Conservation (phyloP, 2,113 vertebrate genomes). For the Hypanus sabinus region DNA sequence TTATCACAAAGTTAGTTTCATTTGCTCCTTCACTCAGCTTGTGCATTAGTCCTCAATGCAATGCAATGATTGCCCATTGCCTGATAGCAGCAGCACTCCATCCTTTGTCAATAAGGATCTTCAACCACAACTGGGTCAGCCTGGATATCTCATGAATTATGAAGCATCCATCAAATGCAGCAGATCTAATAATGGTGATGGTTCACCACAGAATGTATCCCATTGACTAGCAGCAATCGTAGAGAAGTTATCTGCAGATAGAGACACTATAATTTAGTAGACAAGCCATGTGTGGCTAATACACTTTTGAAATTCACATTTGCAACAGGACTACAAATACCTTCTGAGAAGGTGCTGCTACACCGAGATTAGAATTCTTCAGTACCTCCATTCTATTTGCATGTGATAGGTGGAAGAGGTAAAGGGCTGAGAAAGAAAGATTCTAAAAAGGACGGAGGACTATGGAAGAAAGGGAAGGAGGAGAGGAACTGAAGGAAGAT, state of each 20-base stretch:
- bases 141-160: background rate
- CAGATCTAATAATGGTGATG: background rate
- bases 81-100: background rate
- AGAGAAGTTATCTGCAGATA: background rate
- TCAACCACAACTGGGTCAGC: background rate
- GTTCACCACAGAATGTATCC: background rate
- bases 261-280: background rate
- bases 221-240: background rate
- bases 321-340: background rate
- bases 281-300: background rate
- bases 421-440: too few species aligned
- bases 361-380: background rate
- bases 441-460: too few species aligned
- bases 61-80: background rate
- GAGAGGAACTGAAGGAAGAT: too few species aligned
- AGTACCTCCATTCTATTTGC: too few species aligned
- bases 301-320: background rate
- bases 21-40: background rate
- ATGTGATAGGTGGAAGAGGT: too few species aligned
- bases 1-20: constrained; percentile 17
- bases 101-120: background rate
- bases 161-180: background rate
- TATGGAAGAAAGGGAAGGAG: too few species aligned
- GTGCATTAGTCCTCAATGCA: background rate
- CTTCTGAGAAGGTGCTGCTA: background rate